Percentiles rank a stretch among this genome's conserved stretches.
These are phyloP conservation scores for Mirounga angustirostris DNA, from an alignment of 2,113 vertebrate genomes.

Conservation along the genomic window DNA sequence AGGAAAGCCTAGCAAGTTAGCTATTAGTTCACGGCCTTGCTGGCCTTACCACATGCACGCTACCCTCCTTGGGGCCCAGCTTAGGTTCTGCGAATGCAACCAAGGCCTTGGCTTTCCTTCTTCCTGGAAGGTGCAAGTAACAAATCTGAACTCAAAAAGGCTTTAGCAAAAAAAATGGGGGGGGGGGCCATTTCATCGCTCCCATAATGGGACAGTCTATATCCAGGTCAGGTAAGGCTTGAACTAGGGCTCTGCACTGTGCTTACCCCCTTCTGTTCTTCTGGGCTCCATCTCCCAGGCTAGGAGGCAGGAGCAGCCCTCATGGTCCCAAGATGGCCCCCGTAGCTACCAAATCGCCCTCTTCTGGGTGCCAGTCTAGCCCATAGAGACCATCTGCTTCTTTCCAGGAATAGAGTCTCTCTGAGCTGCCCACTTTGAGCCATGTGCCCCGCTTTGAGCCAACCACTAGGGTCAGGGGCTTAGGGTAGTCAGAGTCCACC, in stretches of 20 bases:
- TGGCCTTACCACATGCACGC: not conserved
- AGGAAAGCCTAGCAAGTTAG: constrained; percentile 16
- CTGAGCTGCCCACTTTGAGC: not conserved
- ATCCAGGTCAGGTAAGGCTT: not conserved
- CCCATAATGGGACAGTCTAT: not conserved
- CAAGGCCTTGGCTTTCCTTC: not conserved
- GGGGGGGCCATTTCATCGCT: not conserved
- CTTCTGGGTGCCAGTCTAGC: not conserved
- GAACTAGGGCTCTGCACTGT: not conserved
- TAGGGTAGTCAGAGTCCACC: not conserved
- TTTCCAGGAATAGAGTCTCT: not conserved
- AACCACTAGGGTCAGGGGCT: not conserved
- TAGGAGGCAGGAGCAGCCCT: not conserved
- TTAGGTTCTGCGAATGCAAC: not conserved
- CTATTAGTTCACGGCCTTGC: not conserved
- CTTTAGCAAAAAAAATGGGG: not conserved
- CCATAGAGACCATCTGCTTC: not conserved
- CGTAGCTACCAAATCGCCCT: not conserved
- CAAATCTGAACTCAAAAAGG: not conserved
- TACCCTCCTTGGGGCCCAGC: not conserved
- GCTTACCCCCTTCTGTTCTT: not conserved
- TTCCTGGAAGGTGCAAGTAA: not conserved
- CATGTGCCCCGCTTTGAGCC: not conserved
- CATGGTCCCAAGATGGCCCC: not conserved
- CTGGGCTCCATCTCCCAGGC: not conserved